Percentiles rank a stretch among this genome's conserved stretches.
Conservation (phyloP, 2,888 invertebrate genomes). For the Alloplasta piceator region DNA sequence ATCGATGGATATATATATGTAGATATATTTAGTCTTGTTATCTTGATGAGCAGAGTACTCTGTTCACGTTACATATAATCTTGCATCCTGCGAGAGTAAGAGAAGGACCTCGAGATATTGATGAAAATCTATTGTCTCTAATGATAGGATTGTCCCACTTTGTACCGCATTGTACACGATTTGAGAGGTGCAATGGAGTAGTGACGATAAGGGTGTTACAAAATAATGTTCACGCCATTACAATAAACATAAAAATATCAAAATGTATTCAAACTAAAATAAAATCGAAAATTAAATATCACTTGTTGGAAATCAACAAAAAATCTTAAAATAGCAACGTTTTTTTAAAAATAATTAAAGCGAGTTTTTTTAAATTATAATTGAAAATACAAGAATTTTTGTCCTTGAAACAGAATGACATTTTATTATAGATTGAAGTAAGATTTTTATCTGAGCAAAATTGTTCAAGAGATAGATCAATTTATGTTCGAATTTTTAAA, state of each 20-base stretch:
- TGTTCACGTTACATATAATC: slow-evolving; percentile 11
- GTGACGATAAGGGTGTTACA: not conserved
- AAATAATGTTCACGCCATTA: not conserved
- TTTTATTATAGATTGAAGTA: not conserved
- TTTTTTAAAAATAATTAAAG: no score
- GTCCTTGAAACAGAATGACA: no score
- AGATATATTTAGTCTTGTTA: not conserved
- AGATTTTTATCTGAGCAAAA: not conserved
- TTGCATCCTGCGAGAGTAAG: not conserved
- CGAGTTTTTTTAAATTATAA: no score
- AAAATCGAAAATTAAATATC: no score
- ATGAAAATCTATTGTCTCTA: slow-evolving; percentile 6
- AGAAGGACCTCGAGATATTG: not conserved
- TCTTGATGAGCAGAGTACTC: not conserved
- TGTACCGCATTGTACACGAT: not conserved
- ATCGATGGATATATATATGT: no score
- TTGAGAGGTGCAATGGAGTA: not conserved
- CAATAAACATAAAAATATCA: no score
- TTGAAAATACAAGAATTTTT: no score
- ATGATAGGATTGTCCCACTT: slow-evolving; percentile 1
- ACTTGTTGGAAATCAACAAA: no score
- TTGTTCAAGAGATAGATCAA: not conserved
- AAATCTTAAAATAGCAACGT: no score
- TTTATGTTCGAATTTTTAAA: not conserved
- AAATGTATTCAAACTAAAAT: no score